Evolutionary conservation across 2,113 vertebrate species (phyloP).

Genomic region (Toxostoma redivivum): DNA sequence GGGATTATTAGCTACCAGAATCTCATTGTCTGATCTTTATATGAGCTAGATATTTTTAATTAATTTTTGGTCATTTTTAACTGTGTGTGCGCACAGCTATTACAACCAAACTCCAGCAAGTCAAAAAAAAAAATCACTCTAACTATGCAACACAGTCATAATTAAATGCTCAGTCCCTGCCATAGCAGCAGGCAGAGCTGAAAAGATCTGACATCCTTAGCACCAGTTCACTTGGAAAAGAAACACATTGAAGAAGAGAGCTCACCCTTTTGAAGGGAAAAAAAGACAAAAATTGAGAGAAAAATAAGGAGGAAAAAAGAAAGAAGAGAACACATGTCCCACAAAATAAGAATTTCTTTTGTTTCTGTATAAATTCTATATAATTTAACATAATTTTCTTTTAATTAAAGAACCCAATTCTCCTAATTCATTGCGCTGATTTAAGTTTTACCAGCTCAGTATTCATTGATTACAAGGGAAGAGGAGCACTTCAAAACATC

Average conservation of each 20-base stretch:
- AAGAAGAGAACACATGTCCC: not conserved
- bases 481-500: not conserved
- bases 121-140: not conserved
- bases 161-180: conserved; percentile 39
- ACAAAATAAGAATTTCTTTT: not conserved
- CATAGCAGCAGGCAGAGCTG: conserved; percentile 14
- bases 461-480: not conserved
- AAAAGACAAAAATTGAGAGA: accelerated
- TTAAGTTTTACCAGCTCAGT: not conserved
- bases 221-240: not conserved
- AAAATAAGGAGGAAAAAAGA: not conserved
- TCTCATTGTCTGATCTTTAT: not conserved
- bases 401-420: not conserved
- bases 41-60: not conserved
- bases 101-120: not conserved
- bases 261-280: not conserved
- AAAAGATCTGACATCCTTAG: not conserved
- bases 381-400: not conserved
- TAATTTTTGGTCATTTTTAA: not conserved
- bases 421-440: not conserved
- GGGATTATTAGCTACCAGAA: not conserved
- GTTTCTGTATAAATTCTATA: not conserved
- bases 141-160: not conserved
- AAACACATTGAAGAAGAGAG: not conserved
- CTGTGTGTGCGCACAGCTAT: not conserved